phyloP scores from a whole-genome alignment of 1,140 invertebrate species.

The Campodea augens region DNA sequence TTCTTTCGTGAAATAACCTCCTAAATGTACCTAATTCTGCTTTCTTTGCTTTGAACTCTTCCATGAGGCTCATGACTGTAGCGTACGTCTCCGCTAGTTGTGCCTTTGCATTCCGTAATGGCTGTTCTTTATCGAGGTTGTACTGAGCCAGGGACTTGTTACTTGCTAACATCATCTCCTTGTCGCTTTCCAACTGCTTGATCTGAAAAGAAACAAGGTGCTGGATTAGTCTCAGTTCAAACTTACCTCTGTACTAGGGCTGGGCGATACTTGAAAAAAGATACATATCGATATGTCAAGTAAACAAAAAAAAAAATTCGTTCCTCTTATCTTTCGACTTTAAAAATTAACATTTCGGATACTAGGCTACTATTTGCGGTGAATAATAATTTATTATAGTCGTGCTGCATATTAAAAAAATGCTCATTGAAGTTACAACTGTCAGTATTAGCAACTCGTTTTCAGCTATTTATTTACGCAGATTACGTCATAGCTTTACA shows the following conservation, averaged over 20 bases:
- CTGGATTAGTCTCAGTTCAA: background rate
- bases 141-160: constrained; percentile 71
- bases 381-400: no score
- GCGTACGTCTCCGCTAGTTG: constrained; percentile 44
- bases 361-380: no score
- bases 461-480: no score
- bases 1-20: no score
- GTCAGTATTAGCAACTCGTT: no score
- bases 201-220: constrained; percentile 36
- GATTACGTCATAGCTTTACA: no score
- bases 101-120: constrained; percentile 48
- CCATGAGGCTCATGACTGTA: constrained; percentile 41
- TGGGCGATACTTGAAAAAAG: no score
- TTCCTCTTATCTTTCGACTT: no score
- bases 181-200: constrained; percentile 56
- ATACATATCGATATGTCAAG: no score
- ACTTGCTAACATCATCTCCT: constrained; percentile 61
- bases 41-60: constrained; percentile 36
- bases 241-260: background rate
- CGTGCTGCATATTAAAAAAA: no score
- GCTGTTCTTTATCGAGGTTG: constrained; percentile 63
- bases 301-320: no score
- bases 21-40: constrained; percentile 22
- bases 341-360: background rate
- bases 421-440: no score